Evolutionary conservation across 2,888 invertebrate genomes (phyloP), one percentile per base, ranked within the genome.

Genomic region (Hyposoter dolosus): DNA sequence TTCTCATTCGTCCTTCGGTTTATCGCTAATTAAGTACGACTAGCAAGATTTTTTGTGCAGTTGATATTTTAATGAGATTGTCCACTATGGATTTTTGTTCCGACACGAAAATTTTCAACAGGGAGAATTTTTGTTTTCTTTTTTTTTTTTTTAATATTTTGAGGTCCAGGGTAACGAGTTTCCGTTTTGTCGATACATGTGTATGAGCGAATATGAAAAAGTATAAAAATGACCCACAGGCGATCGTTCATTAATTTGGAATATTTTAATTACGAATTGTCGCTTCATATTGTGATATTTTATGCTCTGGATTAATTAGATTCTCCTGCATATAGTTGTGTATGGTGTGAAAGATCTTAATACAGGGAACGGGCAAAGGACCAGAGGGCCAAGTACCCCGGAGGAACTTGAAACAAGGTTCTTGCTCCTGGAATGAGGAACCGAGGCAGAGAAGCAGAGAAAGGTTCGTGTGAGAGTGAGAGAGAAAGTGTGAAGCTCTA

Each of bases 361-460:
- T 40, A 35, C 17, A 10, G 45, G 68, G 10, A 17, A 45, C 19
- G 32, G 75, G 28, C 28, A 35, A 45, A 75, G 75, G 82, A 60
- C 56, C 60, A 19, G 19, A 75, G 53, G 68, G 47, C 23, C 56
- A 35, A 56, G 78, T 79, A 56, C 56, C 32, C 56, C 4, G 9
- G 69, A 60, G 69, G n/a, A 79, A 69, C n/a, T 78, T 56, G 69
- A 47, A 79, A 65, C 10, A 28, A 66, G 80, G 74, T 83, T 69
- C 74, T 81, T 86, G 77, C 68, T 68, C 77, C 43, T 45, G 72
- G 66, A 65, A 69, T 19, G 35, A 75, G 56, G 72, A 50, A 69
- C 65, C 71, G 6, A 56, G 47, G 19, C 56, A 68, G 28, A n/a
- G 66, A 68, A 53, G 32, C n/a, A 66, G 53, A 68, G 68, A 66